phyloP scores from a whole-genome alignment of 1,140 invertebrate species.

The Coelopa frigida region DNA sequence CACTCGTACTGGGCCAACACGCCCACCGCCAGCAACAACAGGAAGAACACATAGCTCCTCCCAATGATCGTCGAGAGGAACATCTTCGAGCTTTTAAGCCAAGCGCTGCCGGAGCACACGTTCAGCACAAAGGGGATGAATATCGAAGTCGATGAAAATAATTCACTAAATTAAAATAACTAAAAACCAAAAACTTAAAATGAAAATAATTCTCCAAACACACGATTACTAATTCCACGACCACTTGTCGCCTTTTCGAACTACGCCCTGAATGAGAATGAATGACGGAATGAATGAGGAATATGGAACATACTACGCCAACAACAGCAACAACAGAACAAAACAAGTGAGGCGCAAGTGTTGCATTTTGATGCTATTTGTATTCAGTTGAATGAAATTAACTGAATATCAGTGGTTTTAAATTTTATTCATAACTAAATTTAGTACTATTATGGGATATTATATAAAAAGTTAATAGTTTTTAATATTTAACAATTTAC shows the following conservation, averaged over 20 bases:
- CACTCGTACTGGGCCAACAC: constrained; percentile 81
- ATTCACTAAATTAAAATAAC: constrained; percentile 6
- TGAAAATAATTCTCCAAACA: constrained; percentile 9
- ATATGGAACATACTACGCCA: too few species aligned
- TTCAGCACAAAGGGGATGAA: neutral
- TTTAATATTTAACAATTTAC: too few species aligned
- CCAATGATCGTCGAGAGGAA: constrained; percentile 26
- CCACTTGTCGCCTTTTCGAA: constrained; percentile 3
- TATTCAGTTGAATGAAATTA: too few species aligned
- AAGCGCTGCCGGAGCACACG: neutral
- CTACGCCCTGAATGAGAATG: constrained; percentile 14
- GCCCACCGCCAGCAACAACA: constrained; percentile 48
- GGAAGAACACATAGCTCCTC: constrained; percentile 34
- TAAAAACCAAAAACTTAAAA: constrained; percentile 4
- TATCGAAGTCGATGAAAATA: constrained; percentile 3
- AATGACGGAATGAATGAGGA: constrained; percentile 10
- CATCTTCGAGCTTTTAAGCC: constrained; percentile 3
- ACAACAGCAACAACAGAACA: too few species aligned
- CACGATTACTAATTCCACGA: neutral
- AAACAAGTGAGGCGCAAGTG: too few species aligned
- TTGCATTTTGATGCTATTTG: too few species aligned
- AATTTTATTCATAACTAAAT: too few species aligned
- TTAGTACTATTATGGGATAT: too few species aligned
- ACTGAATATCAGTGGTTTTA: too few species aligned
- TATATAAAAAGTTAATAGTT: too few species aligned